Evolutionary conservation across 2,797 vertebrate genomes (phyloP), one percentile per base, ranked within the genome.

Genomic region (Acrossocheilus fasciatus): DNA sequence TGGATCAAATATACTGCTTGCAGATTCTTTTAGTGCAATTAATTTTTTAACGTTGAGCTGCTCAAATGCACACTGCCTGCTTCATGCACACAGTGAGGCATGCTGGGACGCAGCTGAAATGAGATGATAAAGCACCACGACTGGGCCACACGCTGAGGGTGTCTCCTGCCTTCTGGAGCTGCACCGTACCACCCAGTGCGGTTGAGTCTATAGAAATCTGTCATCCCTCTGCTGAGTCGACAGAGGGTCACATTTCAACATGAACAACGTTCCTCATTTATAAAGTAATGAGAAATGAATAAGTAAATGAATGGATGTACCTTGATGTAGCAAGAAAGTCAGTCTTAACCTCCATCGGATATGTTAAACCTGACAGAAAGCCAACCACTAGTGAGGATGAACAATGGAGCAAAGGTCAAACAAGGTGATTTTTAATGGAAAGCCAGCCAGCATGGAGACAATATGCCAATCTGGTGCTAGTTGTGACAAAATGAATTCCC

Each of bases 401-500:
- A 80, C 80, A 81, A 84, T 54, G 39, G 83, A 85, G 30, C 17
- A 78, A 86, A 91, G 90, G 90, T 87, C 87, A 89, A 39, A 43
- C 87, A 89, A 91, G 91, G 90, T 91, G 88, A 85, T 59, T 83
- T 82, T 87, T 91, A 92, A 92, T 91, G 91, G 89, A 91, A 89
- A 89, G 83, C 66, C 82, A 85, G 86, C 66, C 86, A 75, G 52
- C 74, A 41, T 14, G 14, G 88, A 91, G 88, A 91, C 89, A 87
- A 90, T 83, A 86, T 81, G 88, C 83, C 88, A 87, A 90, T 91
- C 83, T 90, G 88, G 76, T 87, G 81, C 87, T 88, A 83, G 86
- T 85, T 86, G 87, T 87, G 86, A 84, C 89, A 93, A 95, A 96
- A 95, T 92, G 92, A 95, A 91, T 91, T 93, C 91, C 88, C 90